Evolutionary conservation across 2,888 invertebrate genomes (phyloP).

Genomic region (Noctua pronuba): DNA sequence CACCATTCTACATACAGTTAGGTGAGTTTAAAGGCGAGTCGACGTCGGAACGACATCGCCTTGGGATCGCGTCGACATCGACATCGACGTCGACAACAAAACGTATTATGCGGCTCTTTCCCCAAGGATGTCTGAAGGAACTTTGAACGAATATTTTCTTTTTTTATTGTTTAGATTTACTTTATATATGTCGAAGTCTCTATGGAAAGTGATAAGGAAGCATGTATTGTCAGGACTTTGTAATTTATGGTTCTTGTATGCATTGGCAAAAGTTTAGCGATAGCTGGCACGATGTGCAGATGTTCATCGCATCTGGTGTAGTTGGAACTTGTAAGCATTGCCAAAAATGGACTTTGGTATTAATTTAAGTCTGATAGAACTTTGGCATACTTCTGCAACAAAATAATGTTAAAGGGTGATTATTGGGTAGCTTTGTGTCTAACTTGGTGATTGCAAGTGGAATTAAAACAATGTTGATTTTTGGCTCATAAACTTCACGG

Average conservation of each 20-base stretch:
- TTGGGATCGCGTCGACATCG: slow-evolving; percentile 62
- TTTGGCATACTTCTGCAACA: neutral
- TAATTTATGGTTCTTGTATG: slow-evolving; percentile 7
- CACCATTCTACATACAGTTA: slow-evolving; percentile 54
- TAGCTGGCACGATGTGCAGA: neutral
- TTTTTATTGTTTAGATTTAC: slow-evolving; percentile 59
- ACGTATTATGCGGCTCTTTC: slow-evolving; percentile 66
- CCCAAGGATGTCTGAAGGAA: slow-evolving; percentile 57
- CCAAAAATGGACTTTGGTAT: neutral
- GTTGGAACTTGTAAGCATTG: neutral
- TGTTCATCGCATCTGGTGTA: neutral
- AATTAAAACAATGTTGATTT: too few relatives aligned
- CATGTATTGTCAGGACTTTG: neutral
- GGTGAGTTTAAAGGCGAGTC: slow-evolving; percentile 62
- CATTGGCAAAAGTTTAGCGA: neutral
- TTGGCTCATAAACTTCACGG: neutral
- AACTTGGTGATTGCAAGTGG: neutral
- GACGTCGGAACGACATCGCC: slow-evolving; percentile 58
- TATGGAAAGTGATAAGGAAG: slow-evolving; percentile 22
- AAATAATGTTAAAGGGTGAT: neutral
- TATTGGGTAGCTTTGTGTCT: neutral
- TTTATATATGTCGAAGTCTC: slow-evolving; percentile 37
- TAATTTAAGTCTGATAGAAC: neutral
- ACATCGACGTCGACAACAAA: too few relatives aligned
- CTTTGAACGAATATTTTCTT: slow-evolving; percentile 61